Evolutionary conservation across 2,888 invertebrate genomes (phyloP).

Genomic region (Colletes collaris): DNA sequence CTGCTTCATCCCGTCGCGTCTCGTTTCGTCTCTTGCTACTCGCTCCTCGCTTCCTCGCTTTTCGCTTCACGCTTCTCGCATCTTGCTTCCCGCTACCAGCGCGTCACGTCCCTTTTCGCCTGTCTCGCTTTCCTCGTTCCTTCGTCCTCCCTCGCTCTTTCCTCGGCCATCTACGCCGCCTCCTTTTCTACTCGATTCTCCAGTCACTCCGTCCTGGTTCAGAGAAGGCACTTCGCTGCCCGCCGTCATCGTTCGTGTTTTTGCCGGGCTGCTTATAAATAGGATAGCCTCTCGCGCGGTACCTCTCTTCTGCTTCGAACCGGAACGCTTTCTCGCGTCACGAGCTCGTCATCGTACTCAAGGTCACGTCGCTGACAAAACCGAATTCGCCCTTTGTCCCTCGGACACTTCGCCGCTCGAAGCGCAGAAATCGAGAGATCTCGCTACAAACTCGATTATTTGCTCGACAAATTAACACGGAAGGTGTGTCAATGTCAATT

Average conservation of each 20-base stretch:
- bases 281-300: conserved; percentile 63
- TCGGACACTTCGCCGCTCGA: background rate
- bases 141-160: conserved; percentile 1
- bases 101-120: conserved; percentile 1
- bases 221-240: conserved; percentile 67
- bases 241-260: conserved; percentile 76
- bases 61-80: conserved; percentile 23
- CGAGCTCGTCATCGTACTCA: conserved; percentile 66
- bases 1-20: conserved; percentile 12
- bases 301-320: conserved; percentile 47
- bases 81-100: conserved; percentile 14
- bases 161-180: conserved; percentile 4
- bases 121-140: conserved; percentile 11
- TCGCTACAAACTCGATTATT: too few relatives aligned
- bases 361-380: conserved; percentile 65
- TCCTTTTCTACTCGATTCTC: conserved; percentile 41
- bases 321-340: conserved; percentile 68
- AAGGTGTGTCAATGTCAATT: too few relatives aligned
- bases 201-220: conserved; percentile 56
- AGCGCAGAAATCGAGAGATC: too few relatives aligned
- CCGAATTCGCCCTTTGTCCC: conserved; percentile 46
- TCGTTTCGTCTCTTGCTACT: conserved; percentile 17
- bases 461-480: too few relatives aligned
- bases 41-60: conserved; percentile 18
- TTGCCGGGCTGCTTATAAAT: conserved; percentile 75